Conservation (phyloP, 2,888 invertebrate genomes). For the Cryptocheilus praepositus region DNA sequence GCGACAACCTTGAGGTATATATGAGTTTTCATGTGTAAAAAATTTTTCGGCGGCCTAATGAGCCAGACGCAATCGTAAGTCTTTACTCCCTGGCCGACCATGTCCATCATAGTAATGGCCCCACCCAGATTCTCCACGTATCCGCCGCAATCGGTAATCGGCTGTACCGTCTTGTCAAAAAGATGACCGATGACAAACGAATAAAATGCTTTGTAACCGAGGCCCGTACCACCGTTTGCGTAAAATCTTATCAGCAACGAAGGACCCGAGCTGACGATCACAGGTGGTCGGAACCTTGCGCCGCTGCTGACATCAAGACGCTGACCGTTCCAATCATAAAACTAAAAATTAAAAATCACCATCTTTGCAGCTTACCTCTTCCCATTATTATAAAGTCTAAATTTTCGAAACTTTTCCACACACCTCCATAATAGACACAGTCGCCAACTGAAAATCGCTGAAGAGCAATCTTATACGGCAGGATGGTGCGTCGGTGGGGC, state of each 20-base stretch:
- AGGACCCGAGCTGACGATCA: slow-evolving; percentile 81
- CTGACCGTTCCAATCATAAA: slow-evolving; percentile 83
- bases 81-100: slow-evolving; percentile 79
- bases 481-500: slow-evolving; percentile 75
- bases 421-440: slow-evolving; percentile 82
- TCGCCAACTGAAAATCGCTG: slow-evolving; percentile 82
- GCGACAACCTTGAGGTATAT: slow-evolving; percentile 79
- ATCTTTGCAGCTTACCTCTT: no score
- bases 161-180: slow-evolving; percentile 67
- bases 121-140: slow-evolving; percentile 83
- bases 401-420: not conserved
- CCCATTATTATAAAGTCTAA: no score
- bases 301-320: slow-evolving; percentile 81
- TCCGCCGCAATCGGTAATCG: slow-evolving; percentile 81
- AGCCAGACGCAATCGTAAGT: slow-evolving; percentile 85
- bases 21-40: slow-evolving; percentile 81
- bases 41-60: slow-evolving; percentile 80
- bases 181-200: slow-evolving; percentile 74
- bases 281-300: slow-evolving; percentile 82
- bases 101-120: slow-evolving; percentile 86
- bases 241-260: slow-evolving; percentile 81
- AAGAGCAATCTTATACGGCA: slow-evolving; percentile 81
- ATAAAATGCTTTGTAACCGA: slow-evolving; percentile 81
- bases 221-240: slow-evolving; percentile 82
- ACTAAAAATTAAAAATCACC: slow-evolving; percentile 68